A percentile compares a stretch with the other conserved stretches of the same genome.
Evolutionary conservation across 2,797 vertebrate genomes (phyloP).

Genomic region (Mus caroli): DNA sequence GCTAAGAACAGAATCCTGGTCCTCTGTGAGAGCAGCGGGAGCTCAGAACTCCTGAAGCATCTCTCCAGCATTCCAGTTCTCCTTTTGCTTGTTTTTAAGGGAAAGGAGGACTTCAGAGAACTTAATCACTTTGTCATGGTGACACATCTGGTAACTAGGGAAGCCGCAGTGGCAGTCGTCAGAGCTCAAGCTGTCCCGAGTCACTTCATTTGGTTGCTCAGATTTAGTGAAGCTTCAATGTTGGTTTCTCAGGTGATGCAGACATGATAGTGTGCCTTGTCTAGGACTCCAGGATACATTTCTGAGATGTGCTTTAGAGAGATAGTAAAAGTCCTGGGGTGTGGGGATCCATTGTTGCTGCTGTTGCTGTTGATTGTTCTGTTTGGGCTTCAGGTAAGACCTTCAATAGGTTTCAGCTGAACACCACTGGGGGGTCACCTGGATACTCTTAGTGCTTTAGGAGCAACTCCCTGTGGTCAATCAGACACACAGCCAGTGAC

Average conservation of each 20-base stretch:
- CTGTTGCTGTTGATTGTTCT: background rate
- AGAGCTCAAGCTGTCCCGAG: background rate
- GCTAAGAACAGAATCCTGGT: background rate
- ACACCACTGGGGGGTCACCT: background rate
- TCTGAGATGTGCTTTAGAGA: background rate
- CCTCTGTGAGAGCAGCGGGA: background rate
- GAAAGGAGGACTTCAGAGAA: conserved; percentile 16
- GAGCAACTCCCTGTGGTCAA: background rate
- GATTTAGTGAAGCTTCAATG: background rate
- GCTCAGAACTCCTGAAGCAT: background rate
- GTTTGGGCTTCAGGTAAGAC: conserved; percentile 51
- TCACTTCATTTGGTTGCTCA: background rate
- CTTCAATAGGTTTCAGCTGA: background rate
- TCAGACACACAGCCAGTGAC: background rate
- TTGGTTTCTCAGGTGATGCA: conserved; percentile 14
- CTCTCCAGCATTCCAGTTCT: background rate
- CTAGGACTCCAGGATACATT: conserved; percentile 11
- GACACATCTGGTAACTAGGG: background rate
- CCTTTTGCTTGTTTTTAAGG: conserved; percentile 16
- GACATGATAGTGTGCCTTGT: background rate
- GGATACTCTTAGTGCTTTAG: background rate
- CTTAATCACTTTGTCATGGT: background rate
- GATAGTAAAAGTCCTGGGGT: background rate
- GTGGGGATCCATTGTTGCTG: background rate
- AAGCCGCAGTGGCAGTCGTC: background rate